Evolutionary conservation across 2,797 vertebrate species (phyloP).

Genomic region (Arremon aurantiirostris): DNA sequence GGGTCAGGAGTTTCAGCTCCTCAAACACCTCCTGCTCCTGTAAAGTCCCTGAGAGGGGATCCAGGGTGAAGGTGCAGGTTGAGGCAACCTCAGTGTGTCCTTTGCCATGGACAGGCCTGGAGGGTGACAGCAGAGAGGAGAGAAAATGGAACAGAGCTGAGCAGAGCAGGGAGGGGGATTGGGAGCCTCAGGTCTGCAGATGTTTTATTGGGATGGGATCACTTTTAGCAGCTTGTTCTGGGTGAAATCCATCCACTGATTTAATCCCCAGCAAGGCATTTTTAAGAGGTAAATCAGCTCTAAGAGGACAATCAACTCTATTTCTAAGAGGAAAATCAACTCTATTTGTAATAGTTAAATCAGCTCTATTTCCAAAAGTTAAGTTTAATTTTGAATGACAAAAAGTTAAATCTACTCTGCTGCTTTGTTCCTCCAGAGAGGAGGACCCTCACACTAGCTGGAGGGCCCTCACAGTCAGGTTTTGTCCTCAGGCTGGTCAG

Average conservation of each 20-base stretch:
- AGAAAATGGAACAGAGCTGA: not conserved
- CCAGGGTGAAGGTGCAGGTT: slow-evolving; percentile 39
- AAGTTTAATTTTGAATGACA: not conserved
- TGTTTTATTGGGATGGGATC: not conserved
- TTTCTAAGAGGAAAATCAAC: not conserved
- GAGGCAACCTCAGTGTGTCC: slow-evolving; percentile 52
- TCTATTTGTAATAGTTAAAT: not conserved
- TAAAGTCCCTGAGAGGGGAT: not conserved
- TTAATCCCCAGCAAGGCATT: not conserved
- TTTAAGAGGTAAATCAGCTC: not conserved
- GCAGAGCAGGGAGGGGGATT: not conserved
- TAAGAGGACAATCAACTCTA: not conserved
- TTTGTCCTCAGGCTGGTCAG: not conserved
- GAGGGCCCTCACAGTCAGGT: not conserved
- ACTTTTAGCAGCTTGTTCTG: not conserved
- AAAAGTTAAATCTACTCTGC: not conserved
- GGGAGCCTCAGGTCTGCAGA: not conserved
- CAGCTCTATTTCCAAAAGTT: not conserved
- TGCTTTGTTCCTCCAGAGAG: not conserved
- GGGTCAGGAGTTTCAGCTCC: slow-evolving; percentile 62
- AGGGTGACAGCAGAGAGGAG: not conserved
- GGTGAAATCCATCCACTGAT: not conserved
- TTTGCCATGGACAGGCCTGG: slow-evolving; percentile 53
- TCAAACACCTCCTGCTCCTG: slow-evolving; percentile 49
- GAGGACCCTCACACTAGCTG: not conserved